Conservation (phyloP, 1,140 invertebrate genomes). For the Drosophila lacteicornis region DNA sequence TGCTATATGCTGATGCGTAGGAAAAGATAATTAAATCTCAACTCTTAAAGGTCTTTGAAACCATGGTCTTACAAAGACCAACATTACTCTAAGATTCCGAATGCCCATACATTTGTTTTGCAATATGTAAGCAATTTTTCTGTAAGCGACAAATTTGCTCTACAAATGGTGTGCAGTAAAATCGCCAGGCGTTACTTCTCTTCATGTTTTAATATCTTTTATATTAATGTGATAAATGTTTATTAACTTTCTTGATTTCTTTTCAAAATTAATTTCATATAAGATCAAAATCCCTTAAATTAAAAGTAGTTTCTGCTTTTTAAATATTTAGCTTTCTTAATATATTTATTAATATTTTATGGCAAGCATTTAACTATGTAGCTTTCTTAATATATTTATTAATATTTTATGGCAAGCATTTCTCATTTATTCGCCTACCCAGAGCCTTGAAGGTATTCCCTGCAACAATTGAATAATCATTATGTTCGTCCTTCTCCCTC, state of each 20-base stretch:
- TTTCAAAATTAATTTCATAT: background rate
- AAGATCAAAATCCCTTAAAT: too few species aligned
- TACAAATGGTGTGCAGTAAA: too few species aligned
- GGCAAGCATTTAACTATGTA: background rate
- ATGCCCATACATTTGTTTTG: too few species aligned
- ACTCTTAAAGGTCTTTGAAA: too few species aligned
- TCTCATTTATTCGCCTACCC: slow-evolving; percentile 8
- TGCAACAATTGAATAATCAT: slow-evolving; percentile 25
- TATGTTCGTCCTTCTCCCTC: background rate
- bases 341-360: background rate
- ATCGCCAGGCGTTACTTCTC: too few species aligned
- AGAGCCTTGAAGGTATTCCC: background rate
- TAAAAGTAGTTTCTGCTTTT: background rate
- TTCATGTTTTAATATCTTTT: too few species aligned
- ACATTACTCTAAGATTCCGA: too few species aligned
- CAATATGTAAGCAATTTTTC: too few species aligned
- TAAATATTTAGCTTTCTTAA: too few species aligned
- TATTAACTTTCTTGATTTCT: background rate
- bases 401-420: background rate
- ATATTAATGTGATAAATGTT: background rate
- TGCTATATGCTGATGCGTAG: background rate
- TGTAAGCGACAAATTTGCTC: too few species aligned
- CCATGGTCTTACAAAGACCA: too few species aligned
- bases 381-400: too few species aligned
- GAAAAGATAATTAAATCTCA: background rate